Evolutionary conservation across 2,888 invertebrate species (phyloP), one percentile per base, ranked within the genome.

Genomic region (Lissonota sp.): DNA sequence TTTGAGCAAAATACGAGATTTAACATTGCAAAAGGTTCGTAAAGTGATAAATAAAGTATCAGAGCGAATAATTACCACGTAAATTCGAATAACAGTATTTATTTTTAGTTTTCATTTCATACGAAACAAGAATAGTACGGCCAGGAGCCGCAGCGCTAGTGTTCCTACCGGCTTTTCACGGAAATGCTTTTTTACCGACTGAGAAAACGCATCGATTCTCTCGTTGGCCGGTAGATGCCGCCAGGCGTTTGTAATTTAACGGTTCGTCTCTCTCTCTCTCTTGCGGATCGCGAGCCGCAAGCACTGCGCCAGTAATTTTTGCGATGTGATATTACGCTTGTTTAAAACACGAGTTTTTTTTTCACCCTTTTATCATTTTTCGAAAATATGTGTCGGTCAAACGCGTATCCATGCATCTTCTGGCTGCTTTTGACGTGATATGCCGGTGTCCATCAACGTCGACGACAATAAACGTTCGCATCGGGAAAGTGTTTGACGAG

Each of bases 251-350:
- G 26, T 26, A 26, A 26, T 26, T 26, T 26, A 26, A 81, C 80
- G 84, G 85, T 85, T 84, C 83, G 84, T 87, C 86, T 87, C 84
- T 85, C 85, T 86, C 80, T 64, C 14, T 42, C 42, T 39, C 46
- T 49, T 51, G 14, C 49, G 60, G 37, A 10, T 40, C 73, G 44
- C 63, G 63, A 44, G 39, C 77, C 85, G 86, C 88, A 86, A 26
- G 88, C 87, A 86, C 87, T 87, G 85, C 89, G 85, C 87, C 84
- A 81, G 77, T 79, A 79, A 78, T 85, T 83, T 26, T 26, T 86
- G 87, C 87, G 86, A 89, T 90, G 88, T 88, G 87, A 88, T 86
- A 87, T 88, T 70, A 71, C 72, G 49, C 16, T 84, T 83, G 64
- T 74, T 83, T 80, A 6, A 37, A 62, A 57, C 46, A 70, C 79